These are phyloP conservation scores for Poeciliopsis gracilis DNA, from an alignment of 2,797 vertebrate species.

Conservation along the genomic window DNA sequence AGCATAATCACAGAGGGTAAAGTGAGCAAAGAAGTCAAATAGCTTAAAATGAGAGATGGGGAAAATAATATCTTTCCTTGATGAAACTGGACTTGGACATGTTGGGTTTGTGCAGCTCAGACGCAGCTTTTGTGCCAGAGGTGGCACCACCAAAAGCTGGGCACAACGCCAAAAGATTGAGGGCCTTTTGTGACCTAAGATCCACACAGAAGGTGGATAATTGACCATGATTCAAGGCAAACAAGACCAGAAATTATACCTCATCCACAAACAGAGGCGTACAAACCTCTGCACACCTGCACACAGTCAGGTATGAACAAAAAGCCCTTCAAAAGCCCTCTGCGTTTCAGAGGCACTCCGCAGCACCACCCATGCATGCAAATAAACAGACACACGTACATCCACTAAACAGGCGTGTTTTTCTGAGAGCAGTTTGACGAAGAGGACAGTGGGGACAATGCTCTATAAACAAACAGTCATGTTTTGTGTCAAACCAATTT, in stretches of 20 bases:
- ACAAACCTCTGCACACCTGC: slow-evolving; percentile 54
- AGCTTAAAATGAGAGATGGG: slow-evolving; percentile 4
- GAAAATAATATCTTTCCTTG: slow-evolving; percentile 57
- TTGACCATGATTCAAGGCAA: slow-evolving; percentile 48
- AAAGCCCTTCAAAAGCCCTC: slow-evolving; percentile 62
- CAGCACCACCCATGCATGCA: slow-evolving; percentile 24
- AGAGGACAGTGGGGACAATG: slow-evolving; percentile 28
- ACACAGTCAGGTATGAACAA: slow-evolving; percentile 45
- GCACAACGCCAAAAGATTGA: slow-evolving; percentile 31
- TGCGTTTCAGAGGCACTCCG: slow-evolving; percentile 32
- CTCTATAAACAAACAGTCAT: slow-evolving; percentile 59
- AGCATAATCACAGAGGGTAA: neutral
- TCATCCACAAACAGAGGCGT: slow-evolving; percentile 37
- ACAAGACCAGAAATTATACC: slow-evolving; percentile 36
- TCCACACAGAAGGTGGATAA: slow-evolving; percentile 62
- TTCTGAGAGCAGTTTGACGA: slow-evolving; percentile 28
- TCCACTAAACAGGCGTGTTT: slow-evolving; percentile 12
- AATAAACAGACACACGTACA: slow-evolving; percentile 31
- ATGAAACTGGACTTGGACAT: slow-evolving; percentile 47
- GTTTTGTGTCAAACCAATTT: slow-evolving; percentile 60
- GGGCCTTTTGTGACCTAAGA: slow-evolving; percentile 64
- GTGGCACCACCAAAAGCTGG: slow-evolving; percentile 44
- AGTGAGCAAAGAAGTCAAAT: slow-evolving; percentile 9
- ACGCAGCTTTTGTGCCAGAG: slow-evolving; percentile 54
- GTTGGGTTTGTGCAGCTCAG: slow-evolving; percentile 18